Evolutionary conservation across 2,888 invertebrate species (phyloP), one percentile per base, ranked within the genome.

Genomic region (Lamellibrachia columna): DNA sequence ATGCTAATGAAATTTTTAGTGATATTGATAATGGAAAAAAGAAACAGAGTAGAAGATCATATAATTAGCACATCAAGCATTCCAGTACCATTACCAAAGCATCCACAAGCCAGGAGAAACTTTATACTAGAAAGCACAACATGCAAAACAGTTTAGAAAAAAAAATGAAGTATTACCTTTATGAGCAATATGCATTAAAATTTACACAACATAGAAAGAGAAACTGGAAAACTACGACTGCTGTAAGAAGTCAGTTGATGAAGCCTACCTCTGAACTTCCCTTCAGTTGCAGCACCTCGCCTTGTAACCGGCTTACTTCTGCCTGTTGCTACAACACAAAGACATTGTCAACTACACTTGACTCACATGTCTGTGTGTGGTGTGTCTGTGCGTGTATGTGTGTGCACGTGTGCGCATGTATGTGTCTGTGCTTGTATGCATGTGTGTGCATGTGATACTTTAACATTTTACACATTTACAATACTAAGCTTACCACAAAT

Each of bases 241-340:
- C 55, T 55, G 55, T 6, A 75, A 22, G 75, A 3, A 75, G 22
- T 22, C 15, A 75, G 75, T 15, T 22, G 75, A 22, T 11, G 22
- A 75, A 75, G 22, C 22, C 6, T 75, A 75, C 75, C 75, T 75
- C 75, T 15, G 75, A 75, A 22, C 75, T 75, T 75, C 75, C 75
- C 75, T 75, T 75, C 4, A 75, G 22, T 22, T 75, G 75, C 22
- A 22, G 22, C 22, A 75, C 75, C 22, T 75, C 75, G 15, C 6
- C 22, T n/a, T 75, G 75, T 75, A 75, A 75, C 75, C 75, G 15
- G 15, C 22, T 6, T 22, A 75, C 75, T 22, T 75, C 75, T 75
- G 75, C 75, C 22, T 75, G 75, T 75, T 75, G n/a, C 75, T 75
- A 75, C 75, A 75, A 75, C 75, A 75, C 75, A 75, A 75, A 75